Base-by-base conservation (phyloP, 2,113 vertebrate species). In the Sphaerodactylus townsendi region DNA sequence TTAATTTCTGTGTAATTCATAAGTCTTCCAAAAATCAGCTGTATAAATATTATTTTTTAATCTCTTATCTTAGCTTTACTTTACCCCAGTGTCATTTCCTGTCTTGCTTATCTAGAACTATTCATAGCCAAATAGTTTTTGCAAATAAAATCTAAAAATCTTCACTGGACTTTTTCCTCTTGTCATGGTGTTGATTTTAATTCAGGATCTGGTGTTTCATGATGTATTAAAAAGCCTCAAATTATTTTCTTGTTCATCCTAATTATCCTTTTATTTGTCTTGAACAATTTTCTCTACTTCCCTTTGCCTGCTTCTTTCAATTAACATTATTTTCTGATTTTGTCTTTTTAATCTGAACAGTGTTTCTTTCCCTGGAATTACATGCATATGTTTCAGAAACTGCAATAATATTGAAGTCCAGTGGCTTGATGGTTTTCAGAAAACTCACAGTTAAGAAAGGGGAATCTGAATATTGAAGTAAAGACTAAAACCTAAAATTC, bases 291-390 rank as follows among this genome's bases (percentile, higher is more conserved):
- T 89, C 90, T 23, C 7, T 85, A 1, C 50, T 91, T 17, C 41
- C 30, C 17, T 83, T 87, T 82, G 2, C 28, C 44, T 78, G 19
- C 0, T 83, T 84, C 90, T 11, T 90, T 85, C n/a, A 91, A 74
- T 91, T 91, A 88, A 10, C 71, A 90, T 92, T 88, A n/a, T 86
- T 92, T 10, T 74, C 17, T 90, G 66, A 70, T 79, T 37, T 82
- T 85, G 86, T 41, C 35, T 76, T 87, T 93, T 88, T 88, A 87
- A 70, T 90, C 87, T 81, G 84, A 94, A 85, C 76, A 85, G 91
- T 37, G 0, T 7, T 90, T 86, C 44, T 41, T 82, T 93, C 25
- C 28, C 9, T 39, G 39, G 72, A 71, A 86, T 35, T 23, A 73
- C 71, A 86, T 86, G 80, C 68, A 71, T 82, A 78, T 28, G 56